phyloP scores from a whole-genome alignment of 2,888 invertebrate species.

The Pristionchus fissidentatus region DNA sequence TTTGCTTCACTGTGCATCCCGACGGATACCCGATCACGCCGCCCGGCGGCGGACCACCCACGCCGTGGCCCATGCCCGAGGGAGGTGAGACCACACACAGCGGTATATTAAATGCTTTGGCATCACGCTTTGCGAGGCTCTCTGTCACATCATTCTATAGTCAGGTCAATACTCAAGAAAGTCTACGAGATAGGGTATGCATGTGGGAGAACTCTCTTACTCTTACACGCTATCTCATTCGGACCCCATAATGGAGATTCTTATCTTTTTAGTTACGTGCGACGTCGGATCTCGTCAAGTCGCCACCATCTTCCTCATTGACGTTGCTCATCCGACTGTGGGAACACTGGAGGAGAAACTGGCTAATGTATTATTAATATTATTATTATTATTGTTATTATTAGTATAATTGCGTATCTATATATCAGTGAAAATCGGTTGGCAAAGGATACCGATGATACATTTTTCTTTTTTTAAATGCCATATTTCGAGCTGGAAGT shows the following conservation, averaged over 20 bases:
- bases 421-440: too few relatives aligned
- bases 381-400: too few relatives aligned
- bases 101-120: background rate
- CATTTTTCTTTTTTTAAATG: too few relatives aligned
- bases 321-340: constrained; percentile 23
- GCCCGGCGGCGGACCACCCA: background rate
- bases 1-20: constrained; percentile 32
- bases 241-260: background rate
- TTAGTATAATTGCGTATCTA: too few relatives aligned
- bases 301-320: constrained; percentile 43
- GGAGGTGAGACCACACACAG: constrained; percentile 29
- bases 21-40: background rate
- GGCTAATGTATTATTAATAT: constrained; percentile 43
- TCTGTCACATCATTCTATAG: background rate
- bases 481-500: too few relatives aligned
- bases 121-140: background rate
- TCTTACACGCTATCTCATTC: too few relatives aligned
- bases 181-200: too few relatives aligned
- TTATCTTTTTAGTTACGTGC: constrained; percentile 16
- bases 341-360: constrained; percentile 44
- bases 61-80: background rate
- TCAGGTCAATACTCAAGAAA: too few relatives aligned
- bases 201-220: too few relatives aligned
- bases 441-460: too few relatives aligned
- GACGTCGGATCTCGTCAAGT: constrained; percentile 26